Evolutionary conservation across 1,140 invertebrate species (phyloP), one percentile per base, ranked within the genome.

Genomic region (Cydia amplana): DNA sequence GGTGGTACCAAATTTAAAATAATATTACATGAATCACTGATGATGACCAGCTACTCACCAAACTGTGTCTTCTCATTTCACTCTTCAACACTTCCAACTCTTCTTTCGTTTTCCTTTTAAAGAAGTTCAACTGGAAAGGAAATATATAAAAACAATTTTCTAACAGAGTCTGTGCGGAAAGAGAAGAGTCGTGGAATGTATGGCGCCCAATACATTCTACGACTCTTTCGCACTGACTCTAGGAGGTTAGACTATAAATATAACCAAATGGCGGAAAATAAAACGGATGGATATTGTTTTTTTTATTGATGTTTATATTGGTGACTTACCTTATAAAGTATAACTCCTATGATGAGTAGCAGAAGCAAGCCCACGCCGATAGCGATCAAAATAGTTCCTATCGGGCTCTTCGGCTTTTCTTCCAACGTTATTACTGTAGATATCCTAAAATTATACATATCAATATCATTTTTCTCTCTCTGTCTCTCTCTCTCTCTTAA

Each of bases 51-150:
- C 49, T 6, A 78, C 74, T 78, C 28, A 78, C 77, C 20, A 36
- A 10, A 72, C 74, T 72, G 23, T 43, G 20, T n/a, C 60, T 73
- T 75, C 77, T 73, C 1, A 77, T 16, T 65, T 65, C 75, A n/a
- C 83, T 79, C 72, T 80, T 84, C 16, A 81, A 36, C 1, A 25
- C 72, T 6, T 82, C 75, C 51, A 87, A 76, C 63, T 49, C 36
- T 32, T 82, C 77, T 12, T 78, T 76, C 73, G 84, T 82, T 76
- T 83, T 72, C 77, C 25, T 65, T 63, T 70, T 75, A 46, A 78
- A 78, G 72, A 78, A 78, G 16, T 55, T 60, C 20, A 73, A n/a
- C 77, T 78, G 60, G 7, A 75, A 78, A 14, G 14, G 1, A 20
- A 64, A 60, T 73, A 16, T 64, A 55, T 28, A 73, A 16, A 40